Percentiles rank a stretch among this genome's conserved stretches.
Evolutionary conservation across 1,140 invertebrate species (phyloP).

Genomic region (Drosophila jambulina): DNA sequence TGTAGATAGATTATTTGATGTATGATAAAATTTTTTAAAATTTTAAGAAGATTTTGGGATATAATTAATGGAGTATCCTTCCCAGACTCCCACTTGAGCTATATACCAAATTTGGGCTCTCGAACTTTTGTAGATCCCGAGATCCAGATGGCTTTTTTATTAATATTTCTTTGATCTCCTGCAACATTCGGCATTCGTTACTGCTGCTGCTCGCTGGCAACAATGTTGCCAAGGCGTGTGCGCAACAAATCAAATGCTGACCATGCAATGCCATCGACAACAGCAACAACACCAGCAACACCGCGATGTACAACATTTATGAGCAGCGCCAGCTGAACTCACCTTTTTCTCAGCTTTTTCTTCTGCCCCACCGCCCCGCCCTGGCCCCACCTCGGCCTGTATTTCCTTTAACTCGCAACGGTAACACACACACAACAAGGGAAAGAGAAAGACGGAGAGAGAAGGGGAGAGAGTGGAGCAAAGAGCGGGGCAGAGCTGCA

Average conservation of each 20-base stretch:
- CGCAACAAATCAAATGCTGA: conserved; percentile 77
- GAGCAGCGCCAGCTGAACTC: conserved; percentile 51
- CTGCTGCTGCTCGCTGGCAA: conserved; percentile 41
- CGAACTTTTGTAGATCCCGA: conserved; percentile 6
- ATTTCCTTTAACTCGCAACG: conserved; percentile 52
- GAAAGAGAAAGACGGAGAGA: not conserved
- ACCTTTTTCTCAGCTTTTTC: conserved; percentile 10
- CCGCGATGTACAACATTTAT: conserved; percentile 65
- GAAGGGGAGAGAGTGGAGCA: conserved; percentile 4
- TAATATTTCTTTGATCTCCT: conserved; percentile 14
- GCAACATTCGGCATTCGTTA: conserved; percentile 43
- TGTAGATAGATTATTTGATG: too few relatives aligned
- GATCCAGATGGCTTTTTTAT: conserved; percentile 22
- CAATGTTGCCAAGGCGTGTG: conserved; percentile 73
- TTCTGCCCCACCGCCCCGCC: conserved; percentile 5
- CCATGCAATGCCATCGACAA: conserved; percentile 63
- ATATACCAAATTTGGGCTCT: not conserved
- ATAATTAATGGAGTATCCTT: too few relatives aligned
- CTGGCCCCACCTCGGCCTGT: conserved; percentile 53
- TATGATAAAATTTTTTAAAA: too few relatives aligned
- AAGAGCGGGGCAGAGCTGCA: conserved; percentile 38
- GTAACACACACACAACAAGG: conserved; percentile 24
- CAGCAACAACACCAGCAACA: conserved; percentile 52
- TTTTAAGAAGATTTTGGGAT: not conserved
- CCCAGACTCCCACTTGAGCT: not conserved